Percentiles rank a stretch among this genome's conserved stretches.
Conservation (phyloP, 2,888 invertebrate genomes). For the Anagyrus pseudococci region DNA sequence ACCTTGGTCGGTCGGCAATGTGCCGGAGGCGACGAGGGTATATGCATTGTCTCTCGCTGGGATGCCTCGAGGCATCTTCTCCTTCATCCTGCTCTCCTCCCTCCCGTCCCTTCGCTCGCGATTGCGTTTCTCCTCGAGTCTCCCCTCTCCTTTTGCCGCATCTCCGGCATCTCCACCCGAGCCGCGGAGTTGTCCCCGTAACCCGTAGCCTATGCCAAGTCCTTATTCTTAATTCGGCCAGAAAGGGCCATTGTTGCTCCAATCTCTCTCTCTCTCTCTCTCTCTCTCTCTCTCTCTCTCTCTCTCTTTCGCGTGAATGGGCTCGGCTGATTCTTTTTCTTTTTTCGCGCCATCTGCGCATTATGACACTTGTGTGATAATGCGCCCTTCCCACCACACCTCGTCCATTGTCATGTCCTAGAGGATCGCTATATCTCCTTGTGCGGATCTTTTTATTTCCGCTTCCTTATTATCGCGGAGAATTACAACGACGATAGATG, state of each 20-base stretch:
- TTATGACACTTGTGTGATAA: too few relatives aligned
- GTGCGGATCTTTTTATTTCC: too few relatives aligned
- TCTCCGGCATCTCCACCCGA: neutral
- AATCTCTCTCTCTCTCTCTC: neutral
- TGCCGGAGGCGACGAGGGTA: constrained; percentile 29
- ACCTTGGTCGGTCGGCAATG: constrained; percentile 30
- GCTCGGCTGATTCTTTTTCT: neutral
- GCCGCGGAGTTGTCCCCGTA: neutral
- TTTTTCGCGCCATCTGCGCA: too few relatives aligned
- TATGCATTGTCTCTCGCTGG: constrained; percentile 54
- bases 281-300: neutral
- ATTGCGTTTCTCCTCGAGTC: neutral
- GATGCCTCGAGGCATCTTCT: constrained; percentile 38
- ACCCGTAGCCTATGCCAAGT: too few relatives aligned
- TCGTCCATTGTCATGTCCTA: too few relatives aligned
- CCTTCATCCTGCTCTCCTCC: constrained; percentile 31
- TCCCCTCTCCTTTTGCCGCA: constrained; percentile 9
- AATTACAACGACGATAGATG: too few relatives aligned
- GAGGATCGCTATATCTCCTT: too few relatives aligned
- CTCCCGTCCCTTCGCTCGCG: constrained; percentile 19
- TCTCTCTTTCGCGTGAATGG: neutral
- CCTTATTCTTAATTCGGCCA: too few relatives aligned
- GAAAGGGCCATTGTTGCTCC: neutral
- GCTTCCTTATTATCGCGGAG: too few relatives aligned
- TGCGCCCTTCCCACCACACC: too few relatives aligned